phyloP scores from a whole-genome alignment of 2,113 vertebrate genomes.

The Rafetus swinhoei region DNA sequence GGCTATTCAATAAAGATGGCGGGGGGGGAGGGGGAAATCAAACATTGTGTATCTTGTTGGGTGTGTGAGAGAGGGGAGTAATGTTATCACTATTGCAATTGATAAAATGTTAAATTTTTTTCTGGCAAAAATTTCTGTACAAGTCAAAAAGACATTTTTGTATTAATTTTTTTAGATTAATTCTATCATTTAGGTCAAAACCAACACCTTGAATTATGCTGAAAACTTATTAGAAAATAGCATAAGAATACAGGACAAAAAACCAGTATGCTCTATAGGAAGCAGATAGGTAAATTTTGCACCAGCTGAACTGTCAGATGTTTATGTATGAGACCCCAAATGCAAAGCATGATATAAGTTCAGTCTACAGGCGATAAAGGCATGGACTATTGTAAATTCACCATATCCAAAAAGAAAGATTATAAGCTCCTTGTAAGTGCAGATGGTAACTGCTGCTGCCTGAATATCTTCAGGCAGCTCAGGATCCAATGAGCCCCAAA shows the following conservation, averaged over 20 bases:
- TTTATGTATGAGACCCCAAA: neutral
- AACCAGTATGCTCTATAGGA: fast-evolving
- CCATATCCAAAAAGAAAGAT: neutral
- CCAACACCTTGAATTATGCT: too few species aligned
- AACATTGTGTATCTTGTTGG: neutral
- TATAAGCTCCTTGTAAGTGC: neutral
- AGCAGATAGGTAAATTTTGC: neutral
- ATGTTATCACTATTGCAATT: too few species aligned
- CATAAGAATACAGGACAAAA: too few species aligned
- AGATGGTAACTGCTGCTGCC: neutral
- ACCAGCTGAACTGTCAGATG: neutral
- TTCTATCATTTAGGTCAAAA: too few species aligned
- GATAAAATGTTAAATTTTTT: too few species aligned
- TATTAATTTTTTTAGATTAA: too few species aligned
- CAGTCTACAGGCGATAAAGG: neutral
- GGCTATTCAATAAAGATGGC: neutral
- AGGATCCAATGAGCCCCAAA: neutral
- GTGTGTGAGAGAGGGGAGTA: too few species aligned
- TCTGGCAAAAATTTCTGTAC: too few species aligned
- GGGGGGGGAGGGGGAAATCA: too few species aligned
- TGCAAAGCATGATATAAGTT: neutral
- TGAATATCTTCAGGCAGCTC: neutral
- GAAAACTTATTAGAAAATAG: too few species aligned
- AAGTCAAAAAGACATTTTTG: too few species aligned
- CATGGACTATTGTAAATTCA: neutral